Evolutionary conservation across 2,113 vertebrate species (phyloP), one percentile per base, ranked within the genome.

Genomic region (Addax nasomaculatus): DNA sequence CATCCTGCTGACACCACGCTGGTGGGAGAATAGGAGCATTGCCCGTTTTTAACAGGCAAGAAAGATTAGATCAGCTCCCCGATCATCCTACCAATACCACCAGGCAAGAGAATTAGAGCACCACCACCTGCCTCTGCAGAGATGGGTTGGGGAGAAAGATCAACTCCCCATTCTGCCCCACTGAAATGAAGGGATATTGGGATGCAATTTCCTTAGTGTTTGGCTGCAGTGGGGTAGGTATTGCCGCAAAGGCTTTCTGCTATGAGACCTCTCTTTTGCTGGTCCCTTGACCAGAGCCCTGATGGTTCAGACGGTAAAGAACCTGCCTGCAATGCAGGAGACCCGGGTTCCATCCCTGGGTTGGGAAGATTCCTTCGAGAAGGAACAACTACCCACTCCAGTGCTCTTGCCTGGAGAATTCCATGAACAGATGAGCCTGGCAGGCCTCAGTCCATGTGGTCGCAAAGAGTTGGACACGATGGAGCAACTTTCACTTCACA

Each of bases 401-500:
- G 33, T 19, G 62, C n/a, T 64, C 30, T n/a, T n/a, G 33, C 62
- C 62, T 64, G 62, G 62, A 64, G 30, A 64, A 64, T 17, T 64
- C 7, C 33, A 64, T 19, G 62, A 16, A 19, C 62, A 64, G 33
- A n/a, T 64, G 62, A 64, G 62, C 33, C 62, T 64, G 62, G 62
- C 62, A 64, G 62, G 62, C 15, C 62, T 17, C 62, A 64, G 62
- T n/a, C 62, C 7, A n/a, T 9, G 30, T n/a, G 62, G 62, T 64
- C 0, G 3, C 62, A 64, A 17, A 64, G 3, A n/a, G 30, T 8
- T n/a, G 62, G 62, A 64, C 62, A 64, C 3, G 0, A 4, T 0
- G 6, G 62, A 64, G 62, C 62, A n/a, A 9, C 7, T 64, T 64
- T 64, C 30, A n/a, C 62, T 64, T 64, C 62, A 64, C 62, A 64